Base-by-base conservation (phyloP, 2,113 vertebrate genomes). In the Trichomycterus rosablanca region DNA sequence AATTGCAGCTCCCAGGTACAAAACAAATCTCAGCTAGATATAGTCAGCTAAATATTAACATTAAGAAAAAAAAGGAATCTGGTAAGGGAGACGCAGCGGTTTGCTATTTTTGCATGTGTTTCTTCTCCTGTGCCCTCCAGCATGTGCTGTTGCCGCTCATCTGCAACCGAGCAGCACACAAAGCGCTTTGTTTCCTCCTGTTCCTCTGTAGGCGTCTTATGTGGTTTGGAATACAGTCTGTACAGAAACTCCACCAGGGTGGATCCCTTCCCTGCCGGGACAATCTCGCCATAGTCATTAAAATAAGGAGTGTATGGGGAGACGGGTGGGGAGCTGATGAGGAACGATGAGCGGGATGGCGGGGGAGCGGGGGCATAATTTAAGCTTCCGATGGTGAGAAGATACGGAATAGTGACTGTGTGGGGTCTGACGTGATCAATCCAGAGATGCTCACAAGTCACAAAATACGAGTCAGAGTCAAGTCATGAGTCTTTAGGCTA, bases 191-290 rank as follows among this genome's bases (percentile, higher is more conserved):
- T 67, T 58, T 72, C 66, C 55, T 53, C 66, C 57, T 58, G 66
- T 19, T 66, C 40, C 69, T 59, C 69, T 55, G 75, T 57, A 42
- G 66, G 72, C 71, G 59, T 32, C 50, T 70, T 59, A 74, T 74
- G 67, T 63, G 66, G 58, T 72, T 72, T 69, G 70, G 68, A 53
- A 56, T 46, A 37, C 59, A 66, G 57, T 55, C 66, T 37, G 53
- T 58, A 34, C 28, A 50, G 45, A 42, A 55, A 28, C 49, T 56
- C 61, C 42, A 44, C 60, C 39, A 66, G 44, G 55, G 56, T 62
- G 44, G 51, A 55, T 49, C 30, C 9, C 48, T 66, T 42, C 44
- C 60, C 63, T 42, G 65, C 54, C 42, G 53, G 63, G 14, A 48
- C 34, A 55, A 67, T 67, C 63, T 66, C 28, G 11, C 44, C 62